These are phyloP conservation scores for Microhierax caerulescens DNA, from an alignment of 2,797 vertebrate genomes.

Conservation along the genomic window DNA sequence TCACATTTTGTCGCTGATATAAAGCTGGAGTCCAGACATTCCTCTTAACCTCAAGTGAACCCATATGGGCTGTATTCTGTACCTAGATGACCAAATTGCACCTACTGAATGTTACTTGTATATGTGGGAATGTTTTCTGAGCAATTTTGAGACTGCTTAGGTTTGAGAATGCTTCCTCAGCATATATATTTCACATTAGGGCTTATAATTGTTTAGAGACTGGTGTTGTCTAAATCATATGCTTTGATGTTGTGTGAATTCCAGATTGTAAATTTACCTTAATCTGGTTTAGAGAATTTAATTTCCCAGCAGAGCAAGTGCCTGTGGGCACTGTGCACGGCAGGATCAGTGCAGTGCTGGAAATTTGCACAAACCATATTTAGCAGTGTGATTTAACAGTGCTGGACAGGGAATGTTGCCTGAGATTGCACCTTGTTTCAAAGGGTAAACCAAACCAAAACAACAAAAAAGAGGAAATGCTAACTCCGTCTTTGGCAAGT, in stretches of 20 bases:
- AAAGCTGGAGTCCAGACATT: neutral
- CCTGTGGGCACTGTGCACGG: neutral
- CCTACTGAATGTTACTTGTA: neutral
- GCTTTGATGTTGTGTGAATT: neutral
- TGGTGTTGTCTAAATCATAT: neutral
- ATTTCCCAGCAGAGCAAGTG: neutral
- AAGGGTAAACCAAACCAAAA: neutral
- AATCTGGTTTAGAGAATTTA: neutral
- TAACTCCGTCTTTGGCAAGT: neutral
- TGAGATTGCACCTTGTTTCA: neutral
- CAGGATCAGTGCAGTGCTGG: neutral
- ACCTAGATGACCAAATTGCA: neutral
- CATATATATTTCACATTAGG: neutral
- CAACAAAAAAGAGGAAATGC: neutral
- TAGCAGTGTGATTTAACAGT: neutral
- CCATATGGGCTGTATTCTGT: neutral
- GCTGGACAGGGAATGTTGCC: neutral
- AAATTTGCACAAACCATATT: neutral
- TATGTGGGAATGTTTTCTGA: neutral
- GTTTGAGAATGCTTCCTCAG: neutral
- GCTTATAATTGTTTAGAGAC: neutral
- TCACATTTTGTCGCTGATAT: neutral
- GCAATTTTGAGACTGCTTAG: neutral
- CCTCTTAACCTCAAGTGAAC: neutral
- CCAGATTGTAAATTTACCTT: neutral